Conservation (phyloP, 2,113 vertebrate genomes). For the Grammomys surdaster region DNA sequence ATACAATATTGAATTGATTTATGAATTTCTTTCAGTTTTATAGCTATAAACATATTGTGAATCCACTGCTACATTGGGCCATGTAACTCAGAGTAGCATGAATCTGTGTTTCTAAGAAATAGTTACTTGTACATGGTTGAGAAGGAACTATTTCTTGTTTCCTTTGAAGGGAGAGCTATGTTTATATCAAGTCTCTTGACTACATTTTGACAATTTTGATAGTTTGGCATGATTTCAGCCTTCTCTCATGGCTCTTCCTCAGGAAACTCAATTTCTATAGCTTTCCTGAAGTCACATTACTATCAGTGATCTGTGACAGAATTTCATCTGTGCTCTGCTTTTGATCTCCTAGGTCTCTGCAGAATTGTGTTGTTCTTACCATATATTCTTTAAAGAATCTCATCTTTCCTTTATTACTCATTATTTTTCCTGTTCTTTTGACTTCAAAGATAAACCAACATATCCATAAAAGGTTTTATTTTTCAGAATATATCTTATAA, state of each 20-base stretch:
- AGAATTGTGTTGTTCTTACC: background rate
- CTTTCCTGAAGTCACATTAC: background rate
- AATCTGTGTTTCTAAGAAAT: background rate
- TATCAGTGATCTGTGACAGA: background rate
- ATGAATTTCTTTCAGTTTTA: background rate
- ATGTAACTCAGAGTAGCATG: background rate
- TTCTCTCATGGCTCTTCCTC: background rate
- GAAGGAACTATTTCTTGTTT: background rate
- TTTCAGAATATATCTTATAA: constrained; percentile 20
- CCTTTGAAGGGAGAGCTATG: background rate
- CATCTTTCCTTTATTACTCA: constrained; percentile 22
- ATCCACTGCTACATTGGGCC: background rate
- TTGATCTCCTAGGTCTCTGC: background rate
- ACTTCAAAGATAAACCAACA: constrained; percentile 63
- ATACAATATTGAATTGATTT: background rate
- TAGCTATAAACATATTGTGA: background rate
- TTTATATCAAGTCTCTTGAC: background rate
- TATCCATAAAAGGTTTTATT: constrained; percentile 3
- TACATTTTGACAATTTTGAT: background rate
- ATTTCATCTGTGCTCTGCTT: background rate
- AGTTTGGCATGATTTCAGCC: background rate
- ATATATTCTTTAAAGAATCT: background rate
- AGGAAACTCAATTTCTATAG: background rate
- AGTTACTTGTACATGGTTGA: background rate
- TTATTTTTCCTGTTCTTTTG: constrained; percentile 51